A percentile compares a stretch with the other conserved stretches of the same genome.
Evolutionary conservation across 2,113 vertebrate genomes (phyloP).

Genomic region (Myodes glareolus): DNA sequence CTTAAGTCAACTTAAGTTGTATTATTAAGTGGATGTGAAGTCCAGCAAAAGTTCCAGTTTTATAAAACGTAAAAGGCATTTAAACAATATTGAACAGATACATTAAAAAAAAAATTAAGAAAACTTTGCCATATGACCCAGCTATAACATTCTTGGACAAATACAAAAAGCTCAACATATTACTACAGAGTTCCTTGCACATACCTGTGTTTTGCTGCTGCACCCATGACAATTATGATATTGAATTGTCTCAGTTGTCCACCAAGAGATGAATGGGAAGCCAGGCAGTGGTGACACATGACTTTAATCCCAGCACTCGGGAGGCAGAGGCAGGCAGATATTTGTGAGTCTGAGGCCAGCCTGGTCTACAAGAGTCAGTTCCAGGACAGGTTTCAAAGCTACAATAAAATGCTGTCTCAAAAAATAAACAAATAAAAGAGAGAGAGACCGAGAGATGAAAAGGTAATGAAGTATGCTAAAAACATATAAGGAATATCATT

Average conservation of each 20-base stretch:
- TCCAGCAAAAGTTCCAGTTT: background rate
- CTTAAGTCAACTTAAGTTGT: background rate
- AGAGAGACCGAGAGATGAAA: too few species aligned
- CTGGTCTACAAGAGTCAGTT: too few species aligned
- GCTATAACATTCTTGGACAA: background rate
- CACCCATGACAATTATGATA: background rate
- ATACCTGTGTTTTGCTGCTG: background rate
- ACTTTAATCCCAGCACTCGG: too few species aligned
- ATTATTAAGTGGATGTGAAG: background rate
- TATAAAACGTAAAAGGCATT: background rate
- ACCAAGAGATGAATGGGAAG: background rate
- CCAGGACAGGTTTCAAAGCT: too few species aligned
- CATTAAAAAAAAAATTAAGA: too few species aligned
- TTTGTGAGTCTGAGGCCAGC: too few species aligned
- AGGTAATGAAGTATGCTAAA: background rate
- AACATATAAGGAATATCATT: background rate
- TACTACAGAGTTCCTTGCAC: background rate
- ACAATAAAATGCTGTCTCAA: too few species aligned
- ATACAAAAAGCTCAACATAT: background rate
- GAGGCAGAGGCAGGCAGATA: too few species aligned
- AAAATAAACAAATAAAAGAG: too few species aligned
- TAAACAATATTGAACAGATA: background rate
- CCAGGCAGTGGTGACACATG: too few species aligned
- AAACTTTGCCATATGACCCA: background rate
- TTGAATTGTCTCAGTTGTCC: background rate